Percentiles rank a stretch among this genome's conserved stretches.
phyloP scores from a whole-genome alignment of 2,888 invertebrate genomes.

The Meganola albula region DNA sequence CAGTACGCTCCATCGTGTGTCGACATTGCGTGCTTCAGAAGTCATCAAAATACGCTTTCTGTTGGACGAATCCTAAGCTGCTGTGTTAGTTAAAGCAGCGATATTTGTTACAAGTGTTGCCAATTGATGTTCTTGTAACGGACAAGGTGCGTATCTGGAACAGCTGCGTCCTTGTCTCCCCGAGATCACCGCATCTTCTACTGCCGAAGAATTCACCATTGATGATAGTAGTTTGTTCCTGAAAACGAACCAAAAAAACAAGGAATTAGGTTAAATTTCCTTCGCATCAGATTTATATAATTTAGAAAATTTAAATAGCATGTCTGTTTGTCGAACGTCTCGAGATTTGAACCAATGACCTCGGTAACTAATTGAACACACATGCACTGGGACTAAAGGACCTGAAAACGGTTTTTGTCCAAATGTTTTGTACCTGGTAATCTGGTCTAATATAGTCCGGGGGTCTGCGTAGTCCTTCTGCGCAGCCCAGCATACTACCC shows the following conservation, averaged over 20 bases:
- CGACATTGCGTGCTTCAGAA: too few species aligned
- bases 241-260: constrained; percentile 32
- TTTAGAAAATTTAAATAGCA: too few species aligned
- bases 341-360: too few species aligned
- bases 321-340: too few species aligned
- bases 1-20: too few species aligned
- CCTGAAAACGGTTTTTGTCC: too few species aligned
- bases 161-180: constrained; percentile 65
- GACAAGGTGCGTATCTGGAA: constrained; percentile 57
- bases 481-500: constrained; percentile 56
- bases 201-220: constrained; percentile 64
- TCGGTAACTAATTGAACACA: too few species aligned
- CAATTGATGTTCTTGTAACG: constrained; percentile 40
- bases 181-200: constrained; percentile 65
- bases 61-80: constrained; percentile 11
- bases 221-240: constrained; percentile 67
- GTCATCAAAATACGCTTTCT: too few species aligned
- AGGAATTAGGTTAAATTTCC: too few species aligned
- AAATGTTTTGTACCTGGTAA: constrained; percentile 58
- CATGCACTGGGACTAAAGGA: too few species aligned
- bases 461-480: constrained; percentile 35
- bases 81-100: constrained; percentile 23
- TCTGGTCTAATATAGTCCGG: constrained; percentile 33
- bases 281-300: too few species aligned
- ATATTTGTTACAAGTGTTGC: constrained; percentile 39